Percentiles rank a stretch among this genome's conserved stretches.
Evolutionary conservation across 2,113 vertebrate genomes (phyloP).

Genomic region (Psittacara wagleri): DNA sequence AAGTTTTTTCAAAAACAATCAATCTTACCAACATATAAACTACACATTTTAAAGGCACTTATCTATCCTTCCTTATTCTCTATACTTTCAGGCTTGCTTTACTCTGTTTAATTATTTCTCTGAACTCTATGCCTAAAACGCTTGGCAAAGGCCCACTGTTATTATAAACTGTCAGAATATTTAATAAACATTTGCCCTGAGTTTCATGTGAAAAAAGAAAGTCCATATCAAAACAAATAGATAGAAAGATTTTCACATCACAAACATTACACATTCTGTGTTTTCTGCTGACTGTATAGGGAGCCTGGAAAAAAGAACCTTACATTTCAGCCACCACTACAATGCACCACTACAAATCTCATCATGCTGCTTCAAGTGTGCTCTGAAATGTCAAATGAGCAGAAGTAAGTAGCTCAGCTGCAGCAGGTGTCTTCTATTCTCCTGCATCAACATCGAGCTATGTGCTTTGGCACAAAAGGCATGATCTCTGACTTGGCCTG

Average conservation of each 20-base stretch:
- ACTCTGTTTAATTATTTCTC: neutral
- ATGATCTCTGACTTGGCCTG: neutral
- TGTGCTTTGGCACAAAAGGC: neutral
- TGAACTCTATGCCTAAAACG: neutral
- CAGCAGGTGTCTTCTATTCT: neutral
- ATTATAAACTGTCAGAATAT: neutral
- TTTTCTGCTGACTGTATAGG: neutral
- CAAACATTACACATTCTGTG: neutral
- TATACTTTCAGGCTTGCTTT: neutral
- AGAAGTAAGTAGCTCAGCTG: neutral
- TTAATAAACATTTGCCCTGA: neutral
- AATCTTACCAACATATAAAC: neutral
- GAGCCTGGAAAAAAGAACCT: rapidly evolving
- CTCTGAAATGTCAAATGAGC: neutral
- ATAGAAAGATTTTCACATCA: neutral
- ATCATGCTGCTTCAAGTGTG: neutral
- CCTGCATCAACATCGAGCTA: rapidly evolving
- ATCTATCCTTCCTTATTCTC: neutral
- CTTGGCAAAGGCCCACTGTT: neutral
- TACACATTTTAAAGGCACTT: neutral
- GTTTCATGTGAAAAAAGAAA: neutral
- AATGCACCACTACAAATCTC: neutral
- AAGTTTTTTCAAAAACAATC: neutral
- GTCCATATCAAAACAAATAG: neutral
- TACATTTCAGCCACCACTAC: neutral